These are phyloP conservation scores for Rattus norvegicus DNA, from an alignment of 2,113 vertebrate genomes.

Conservation along the genomic window GRCr8 NC_086027.1:68981001-68981500, in stretches of 20 bases:
- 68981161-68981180: background rate
- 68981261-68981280: background rate
- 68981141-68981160: background rate
- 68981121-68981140: background rate
- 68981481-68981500: too few relatives aligned
- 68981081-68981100: background rate
- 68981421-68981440: background rate
- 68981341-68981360: background rate
- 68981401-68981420: background rate
- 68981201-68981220: too few relatives aligned
- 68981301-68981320: conserved; percentile 4
- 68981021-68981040: conserved; percentile 99
- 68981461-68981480: too few relatives aligned
- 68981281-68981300: background rate
- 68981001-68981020: conserved; percentile 96
- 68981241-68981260: too few relatives aligned
- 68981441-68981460: background rate
- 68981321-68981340: background rate
- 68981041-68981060: conserved; percentile 71
- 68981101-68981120: conserved; percentile 46
- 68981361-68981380: background rate
- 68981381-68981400: background rate
- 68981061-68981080: background rate
- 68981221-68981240: too few relatives aligned
- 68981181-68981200: background rate